Conservation (phyloP, 2,888 invertebrate genomes). For the Anoncus sp. region DNA sequence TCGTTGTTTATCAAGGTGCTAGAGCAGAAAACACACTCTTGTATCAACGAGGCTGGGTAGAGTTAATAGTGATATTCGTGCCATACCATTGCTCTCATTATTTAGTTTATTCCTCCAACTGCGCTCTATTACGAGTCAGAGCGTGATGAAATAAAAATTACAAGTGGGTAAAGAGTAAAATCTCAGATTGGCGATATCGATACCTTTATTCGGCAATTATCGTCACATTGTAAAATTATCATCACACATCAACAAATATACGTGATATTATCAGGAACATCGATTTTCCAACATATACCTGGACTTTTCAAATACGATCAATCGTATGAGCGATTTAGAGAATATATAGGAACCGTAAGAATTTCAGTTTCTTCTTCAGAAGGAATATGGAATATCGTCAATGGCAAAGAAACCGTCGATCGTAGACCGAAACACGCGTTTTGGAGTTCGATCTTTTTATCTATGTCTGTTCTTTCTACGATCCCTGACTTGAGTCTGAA, state of each 20-base stretch:
- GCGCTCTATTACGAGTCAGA: neutral
- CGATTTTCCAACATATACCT: no score
- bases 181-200: neutral
- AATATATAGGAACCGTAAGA: no score
- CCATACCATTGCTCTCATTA: neutral
- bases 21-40: slow-evolving; percentile 5
- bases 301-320: no score
- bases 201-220: neutral
- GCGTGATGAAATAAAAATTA: no score
- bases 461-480: neutral
- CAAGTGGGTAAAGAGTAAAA: no score
- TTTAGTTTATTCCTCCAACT: neutral
- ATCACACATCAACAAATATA: no score
- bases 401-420: neutral
- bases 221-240: no score
- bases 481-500: neutral
- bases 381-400: neutral
- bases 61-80: slow-evolving; percentile 8
- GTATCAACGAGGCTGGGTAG: neutral
- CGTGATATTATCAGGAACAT: no score
- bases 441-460: neutral
- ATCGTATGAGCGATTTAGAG: no score
- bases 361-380: neutral
- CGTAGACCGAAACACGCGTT: neutral
- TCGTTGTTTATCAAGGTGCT: neutral